Base-by-base conservation (phyloP, 1,140 invertebrate genomes). In the Procambarus virginalis region DNA sequence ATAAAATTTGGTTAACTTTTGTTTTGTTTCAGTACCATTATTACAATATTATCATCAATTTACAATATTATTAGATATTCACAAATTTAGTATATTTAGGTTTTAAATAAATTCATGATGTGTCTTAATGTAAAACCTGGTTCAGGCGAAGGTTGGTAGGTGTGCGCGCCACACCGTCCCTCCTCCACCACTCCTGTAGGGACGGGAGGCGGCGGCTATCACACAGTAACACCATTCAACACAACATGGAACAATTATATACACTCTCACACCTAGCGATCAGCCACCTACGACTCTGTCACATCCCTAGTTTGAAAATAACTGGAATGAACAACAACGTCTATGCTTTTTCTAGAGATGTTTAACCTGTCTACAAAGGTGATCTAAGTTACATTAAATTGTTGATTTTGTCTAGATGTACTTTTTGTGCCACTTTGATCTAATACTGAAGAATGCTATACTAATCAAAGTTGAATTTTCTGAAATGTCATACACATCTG, bases 171-270 rank as follows among this genome's bases (percentile, higher is more conserved):
- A 70, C 34, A 0, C 49, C 58, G 64, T 64, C 49, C 86, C 48
- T 80, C 81, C 8, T 17, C 75, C 34, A 34, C 34, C 34, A 34
- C 34, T 34, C 34, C 34, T 34, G 34, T 34, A 34, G 34, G 34
- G 34, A 34, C 34, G 34, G 34, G 34, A 1, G 34, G 34, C 34
- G 34, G 34, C 34, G 34, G 0, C 34, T 34, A 34, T 34, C 34
- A 0, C 34, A 34, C 34, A 34, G 22, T 78, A 79, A 89, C 84
- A 89, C 88, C 75, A 84, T 60, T 84, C 88, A 84, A 79, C 81
- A 89, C 88, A 89, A 89, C 88, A 89, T 89, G 88, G 84, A 89
- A 89, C 88, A 89, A 78, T 89, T 89, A 89, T 89, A 84, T 89
- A 89, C 88, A 89, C 88, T 76, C 81, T 89, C 87, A 89, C 81